phyloP scores from a whole-genome alignment of 1,140 invertebrate species.

The Drosophila albomicans region DNA sequence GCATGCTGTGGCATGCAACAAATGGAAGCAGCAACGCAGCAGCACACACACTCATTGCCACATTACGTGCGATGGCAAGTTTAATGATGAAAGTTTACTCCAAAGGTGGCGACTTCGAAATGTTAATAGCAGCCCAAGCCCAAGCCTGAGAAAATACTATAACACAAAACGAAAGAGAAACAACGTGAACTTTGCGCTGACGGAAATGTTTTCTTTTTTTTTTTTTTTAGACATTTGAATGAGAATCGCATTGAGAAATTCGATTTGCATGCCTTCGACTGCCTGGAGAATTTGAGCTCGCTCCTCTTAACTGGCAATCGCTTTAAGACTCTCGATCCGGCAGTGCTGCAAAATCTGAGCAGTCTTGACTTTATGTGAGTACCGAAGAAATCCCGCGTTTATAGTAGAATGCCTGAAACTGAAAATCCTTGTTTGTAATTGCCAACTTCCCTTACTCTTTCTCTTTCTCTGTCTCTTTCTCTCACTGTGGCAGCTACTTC shows the following conservation, averaged over 20 bases:
- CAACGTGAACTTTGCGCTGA: neutral
- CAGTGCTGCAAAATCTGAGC: conserved; percentile 84
- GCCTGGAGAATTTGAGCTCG: conserved; percentile 73
- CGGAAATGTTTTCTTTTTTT: neutral
- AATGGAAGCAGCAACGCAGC: conserved; percentile 21
- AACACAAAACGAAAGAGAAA: no score
- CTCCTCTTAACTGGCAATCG: conserved; percentile 81
- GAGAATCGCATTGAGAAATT: conserved; percentile 79
- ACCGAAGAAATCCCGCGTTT: neutral
- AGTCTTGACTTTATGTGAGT: conserved; percentile 86
- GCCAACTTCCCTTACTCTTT: conserved; percentile 1
- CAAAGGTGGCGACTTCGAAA: neutral
- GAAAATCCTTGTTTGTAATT: conserved; percentile 21
- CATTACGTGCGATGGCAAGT: conserved; percentile 59
- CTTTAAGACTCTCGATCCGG: conserved; percentile 84
- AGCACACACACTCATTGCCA: conserved; percentile 15
- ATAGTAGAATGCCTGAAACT: neutral
- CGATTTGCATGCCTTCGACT: conserved; percentile 82
- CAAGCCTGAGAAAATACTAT: neutral
- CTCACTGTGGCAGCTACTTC: conserved; percentile 86
- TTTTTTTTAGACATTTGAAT: conserved; percentile 69
- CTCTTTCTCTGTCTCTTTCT: conserved; percentile 16
- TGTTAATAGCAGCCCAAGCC: neutral
- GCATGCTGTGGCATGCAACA: conserved; percentile 47
- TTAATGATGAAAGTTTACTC: conserved; percentile 69